Conservation (phyloP, 2,113 vertebrate genomes). For the Tetrao urogallus region DNA sequence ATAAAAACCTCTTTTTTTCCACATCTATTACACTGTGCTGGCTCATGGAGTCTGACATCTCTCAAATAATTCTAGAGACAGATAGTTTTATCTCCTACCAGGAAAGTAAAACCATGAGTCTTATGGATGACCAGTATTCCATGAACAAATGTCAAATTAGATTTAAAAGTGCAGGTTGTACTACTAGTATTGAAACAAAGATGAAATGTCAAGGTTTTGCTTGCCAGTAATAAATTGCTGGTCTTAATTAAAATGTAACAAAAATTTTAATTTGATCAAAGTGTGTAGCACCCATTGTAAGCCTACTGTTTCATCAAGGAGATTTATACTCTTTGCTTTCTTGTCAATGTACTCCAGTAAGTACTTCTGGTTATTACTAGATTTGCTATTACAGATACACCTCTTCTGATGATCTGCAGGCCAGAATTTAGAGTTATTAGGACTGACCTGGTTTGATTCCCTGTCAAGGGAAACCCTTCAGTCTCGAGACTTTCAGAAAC, state of each 20-base stretch:
- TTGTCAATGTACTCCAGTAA: background rate
- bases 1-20: conserved; percentile 19
- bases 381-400: background rate
- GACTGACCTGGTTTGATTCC: background rate
- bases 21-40: background rate
- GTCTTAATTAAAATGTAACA: conserved; percentile 47
- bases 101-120: background rate
- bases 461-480: background rate
- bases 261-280: conserved; percentile 48
- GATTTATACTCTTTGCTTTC: conserved; percentile 3
- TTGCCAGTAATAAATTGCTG: conserved; percentile 7
- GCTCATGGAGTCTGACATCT: conserved; percentile 7
- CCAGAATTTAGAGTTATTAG: background rate
- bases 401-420: background rate
- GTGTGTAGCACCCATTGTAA: conserved; percentile 5
- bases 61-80: conserved; percentile 8
- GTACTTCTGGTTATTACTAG: conserved; percentile 20
- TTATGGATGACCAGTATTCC: background rate
- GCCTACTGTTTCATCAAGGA: background rate
- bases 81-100: conserved; percentile 24
- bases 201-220: conserved; percentile 23
- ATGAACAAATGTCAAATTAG: background rate
- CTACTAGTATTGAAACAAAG: background rate
- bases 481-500: background rate
- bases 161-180: background rate